These are phyloP conservation scores for Ambastaia sidthimunki DNA, from an alignment of 2,797 vertebrate species.

Conservation along the genomic window DNA sequence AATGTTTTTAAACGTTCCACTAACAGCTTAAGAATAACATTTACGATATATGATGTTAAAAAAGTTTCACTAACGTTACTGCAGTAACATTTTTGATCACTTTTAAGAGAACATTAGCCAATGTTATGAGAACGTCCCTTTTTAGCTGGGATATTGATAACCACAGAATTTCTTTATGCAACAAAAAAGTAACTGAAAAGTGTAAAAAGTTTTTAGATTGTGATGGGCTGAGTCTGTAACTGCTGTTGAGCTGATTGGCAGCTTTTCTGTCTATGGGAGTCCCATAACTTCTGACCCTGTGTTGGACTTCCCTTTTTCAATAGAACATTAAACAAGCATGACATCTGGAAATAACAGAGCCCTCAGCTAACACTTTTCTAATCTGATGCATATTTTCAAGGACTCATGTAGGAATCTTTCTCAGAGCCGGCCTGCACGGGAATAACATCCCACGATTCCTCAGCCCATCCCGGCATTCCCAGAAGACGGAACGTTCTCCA, in stretches of 20 bases:
- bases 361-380: conserved; percentile 11
- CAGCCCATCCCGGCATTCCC: neutral
- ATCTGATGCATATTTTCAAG: conserved; percentile 19
- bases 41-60: too few species aligned
- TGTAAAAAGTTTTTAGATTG: too few species aligned
- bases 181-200: too few species aligned
- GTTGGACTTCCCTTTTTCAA: conserved; percentile 28
- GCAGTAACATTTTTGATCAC: too few species aligned
- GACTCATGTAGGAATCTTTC: neutral
- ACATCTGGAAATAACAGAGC: conserved; percentile 16
- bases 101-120: too few species aligned
- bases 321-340: conserved; percentile 40
- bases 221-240: neutral
- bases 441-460: conserved; percentile 28
- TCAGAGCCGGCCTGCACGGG: too few species aligned
- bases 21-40: too few species aligned
- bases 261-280: neutral
- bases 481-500: conserved; percentile 17
- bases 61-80: too few species aligned
- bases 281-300: conserved; percentile 5
- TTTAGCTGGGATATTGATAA: neutral
- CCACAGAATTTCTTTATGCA: neutral
- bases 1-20: too few species aligned
- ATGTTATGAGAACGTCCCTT: too few species aligned
- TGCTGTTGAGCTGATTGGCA: conserved; percentile 30